Evolutionary conservation across 2,888 invertebrate species (phyloP).

Genomic region (Liopterus haemorrhoidalis): DNA sequence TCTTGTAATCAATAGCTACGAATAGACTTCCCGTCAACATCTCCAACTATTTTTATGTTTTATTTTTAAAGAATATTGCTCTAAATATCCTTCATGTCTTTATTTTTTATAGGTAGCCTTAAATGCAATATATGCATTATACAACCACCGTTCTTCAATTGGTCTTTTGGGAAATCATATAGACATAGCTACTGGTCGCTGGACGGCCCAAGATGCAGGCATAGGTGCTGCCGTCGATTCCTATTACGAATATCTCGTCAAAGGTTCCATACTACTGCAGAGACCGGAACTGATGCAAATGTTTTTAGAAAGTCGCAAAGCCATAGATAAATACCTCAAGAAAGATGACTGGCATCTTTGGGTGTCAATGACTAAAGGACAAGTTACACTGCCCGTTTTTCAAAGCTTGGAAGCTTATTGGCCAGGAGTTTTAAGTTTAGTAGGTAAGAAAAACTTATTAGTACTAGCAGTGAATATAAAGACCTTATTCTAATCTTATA

Average conservation of each 20-base stretch:
- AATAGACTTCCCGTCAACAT: neutral
- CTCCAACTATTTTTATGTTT: constrained; percentile 1
- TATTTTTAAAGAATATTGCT: constrained; percentile 9
- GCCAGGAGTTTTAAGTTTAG: constrained; percentile 88
- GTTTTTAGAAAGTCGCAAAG: constrained; percentile 71
- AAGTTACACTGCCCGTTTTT: constrained; percentile 94
- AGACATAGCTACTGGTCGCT: constrained; percentile 86
- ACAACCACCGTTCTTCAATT: constrained; percentile 77
- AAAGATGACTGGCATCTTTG: constrained; percentile 98
- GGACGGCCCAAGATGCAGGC: constrained; percentile 98
- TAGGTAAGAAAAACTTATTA: constrained; percentile 49
- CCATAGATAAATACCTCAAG: constrained; percentile 80
- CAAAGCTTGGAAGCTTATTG: constrained; percentile 98
- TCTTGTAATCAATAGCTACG: too few relatives aligned
- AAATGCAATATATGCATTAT: constrained; percentile 83
- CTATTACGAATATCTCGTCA: constrained; percentile 96
- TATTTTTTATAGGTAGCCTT: constrained; percentile 64
- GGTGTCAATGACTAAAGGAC: constrained; percentile 97
- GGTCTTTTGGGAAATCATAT: constrained; percentile 96
- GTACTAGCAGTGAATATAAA: constrained; percentile 5
- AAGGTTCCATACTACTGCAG: constrained; percentile 87
- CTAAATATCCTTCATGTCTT: constrained; percentile 10
- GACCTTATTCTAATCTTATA: neutral
- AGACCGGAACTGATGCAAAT: constrained; percentile 85
- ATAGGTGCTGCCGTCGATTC: constrained; percentile 96